Percentiles rank a stretch among this genome's conserved stretches.
Conservation (phyloP, 1,140 invertebrate genomes). For the Cyrtorhinus lividipennis region DNA sequence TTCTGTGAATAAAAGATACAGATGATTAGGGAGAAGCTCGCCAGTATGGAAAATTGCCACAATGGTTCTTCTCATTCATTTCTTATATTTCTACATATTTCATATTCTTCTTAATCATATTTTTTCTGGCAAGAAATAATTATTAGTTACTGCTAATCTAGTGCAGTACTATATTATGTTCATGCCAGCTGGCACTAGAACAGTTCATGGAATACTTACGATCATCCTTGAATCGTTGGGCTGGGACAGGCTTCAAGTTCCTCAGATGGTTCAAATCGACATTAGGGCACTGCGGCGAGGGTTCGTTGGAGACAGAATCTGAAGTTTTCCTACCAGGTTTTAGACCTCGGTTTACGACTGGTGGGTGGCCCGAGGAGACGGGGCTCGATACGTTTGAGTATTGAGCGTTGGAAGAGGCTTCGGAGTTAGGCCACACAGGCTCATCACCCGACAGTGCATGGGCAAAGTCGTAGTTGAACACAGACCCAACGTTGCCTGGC, state of each 20-base stretch:
- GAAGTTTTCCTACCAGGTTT: constrained; percentile 54
- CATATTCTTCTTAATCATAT: too few relatives aligned
- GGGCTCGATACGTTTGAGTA: constrained; percentile 43
- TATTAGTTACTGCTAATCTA: too few relatives aligned
- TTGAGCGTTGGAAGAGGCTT: constrained; percentile 31
- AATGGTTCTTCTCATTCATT: too few relatives aligned
- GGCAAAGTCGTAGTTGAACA: constrained; percentile 42
- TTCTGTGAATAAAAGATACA: neutral
- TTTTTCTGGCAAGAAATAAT: too few relatives aligned
- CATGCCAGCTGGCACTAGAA: too few relatives aligned
- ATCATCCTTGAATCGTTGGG: constrained; percentile 13
- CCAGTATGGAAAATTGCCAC: too few relatives aligned
- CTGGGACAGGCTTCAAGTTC: constrained; percentile 36
- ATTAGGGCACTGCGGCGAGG: constrained; percentile 33
- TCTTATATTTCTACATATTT: too few relatives aligned
- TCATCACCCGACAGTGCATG: constrained; percentile 28
- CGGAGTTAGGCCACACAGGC: constrained; percentile 36
- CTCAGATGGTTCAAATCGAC: constrained; percentile 32
- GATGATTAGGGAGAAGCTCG: too few relatives aligned
- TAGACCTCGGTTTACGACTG: constrained; percentile 56
- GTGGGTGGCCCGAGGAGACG: constrained; percentile 35
- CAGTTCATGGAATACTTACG: constrained; percentile 22
- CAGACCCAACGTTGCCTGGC: constrained; percentile 36
- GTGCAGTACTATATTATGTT: too few relatives aligned
- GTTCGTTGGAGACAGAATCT: constrained; percentile 31